Evolutionary conservation across 1,140 invertebrate species (phyloP).

Genomic region (Amphibalanus amphitrite): DNA sequence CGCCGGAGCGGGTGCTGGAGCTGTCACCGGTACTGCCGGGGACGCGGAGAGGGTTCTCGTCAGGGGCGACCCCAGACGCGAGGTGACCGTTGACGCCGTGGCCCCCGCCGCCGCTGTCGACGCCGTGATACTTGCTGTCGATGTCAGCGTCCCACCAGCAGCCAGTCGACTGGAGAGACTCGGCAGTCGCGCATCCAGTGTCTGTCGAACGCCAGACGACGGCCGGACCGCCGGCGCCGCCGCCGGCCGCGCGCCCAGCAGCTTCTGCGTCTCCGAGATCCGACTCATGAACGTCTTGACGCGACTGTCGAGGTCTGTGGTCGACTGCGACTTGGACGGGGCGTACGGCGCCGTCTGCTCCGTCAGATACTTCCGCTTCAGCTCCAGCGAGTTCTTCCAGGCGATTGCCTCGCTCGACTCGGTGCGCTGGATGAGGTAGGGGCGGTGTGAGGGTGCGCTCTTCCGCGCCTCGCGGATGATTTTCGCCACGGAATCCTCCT

Average conservation of each 20-base stretch:
- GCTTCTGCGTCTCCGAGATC: constrained; percentile 73
- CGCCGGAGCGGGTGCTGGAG: too few relatives aligned
- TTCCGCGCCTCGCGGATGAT: not conserved
- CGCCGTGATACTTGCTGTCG: too few relatives aligned
- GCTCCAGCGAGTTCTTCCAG: constrained; percentile 60
- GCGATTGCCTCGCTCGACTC: constrained; percentile 69
- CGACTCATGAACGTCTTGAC: constrained; percentile 61
- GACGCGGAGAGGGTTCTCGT: too few relatives aligned
- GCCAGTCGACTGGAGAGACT: too few relatives aligned
- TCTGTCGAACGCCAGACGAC: not conserved
- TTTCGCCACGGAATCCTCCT: not conserved
- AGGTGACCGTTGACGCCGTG: too few relatives aligned
- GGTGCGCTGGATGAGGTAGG: constrained; percentile 45
- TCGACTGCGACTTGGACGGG: constrained; percentile 55
- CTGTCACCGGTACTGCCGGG: too few relatives aligned
- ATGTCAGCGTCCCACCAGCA: too few relatives aligned
- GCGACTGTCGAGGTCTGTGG: constrained; percentile 61
- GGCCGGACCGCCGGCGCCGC: too few relatives aligned
- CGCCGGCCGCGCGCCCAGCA: constrained; percentile 29
- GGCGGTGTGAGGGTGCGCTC: not conserved
- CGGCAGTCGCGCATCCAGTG: not conserved
- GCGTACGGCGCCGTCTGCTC: constrained; percentile 14
- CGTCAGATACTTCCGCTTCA: constrained; percentile 65
- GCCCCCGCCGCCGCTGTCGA: too few relatives aligned
- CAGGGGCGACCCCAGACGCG: too few relatives aligned